Evolutionary conservation across 2,113 vertebrate species (phyloP).

Genomic region (Atractosteus spatula): DNA sequence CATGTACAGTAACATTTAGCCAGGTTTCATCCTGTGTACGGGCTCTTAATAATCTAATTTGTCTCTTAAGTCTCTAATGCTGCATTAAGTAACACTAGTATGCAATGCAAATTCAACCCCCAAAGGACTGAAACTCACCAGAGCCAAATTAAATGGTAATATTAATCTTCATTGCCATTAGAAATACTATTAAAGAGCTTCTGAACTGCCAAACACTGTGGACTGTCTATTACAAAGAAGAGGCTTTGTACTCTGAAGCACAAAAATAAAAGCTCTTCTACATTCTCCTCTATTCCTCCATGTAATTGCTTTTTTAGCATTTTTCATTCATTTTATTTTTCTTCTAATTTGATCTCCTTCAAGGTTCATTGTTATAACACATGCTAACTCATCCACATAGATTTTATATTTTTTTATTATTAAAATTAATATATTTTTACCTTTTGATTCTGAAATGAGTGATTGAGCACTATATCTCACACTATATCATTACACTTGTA

Average conservation of each 20-base stretch:
- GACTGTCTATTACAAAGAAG: neutral
- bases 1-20: too few relatives aligned
- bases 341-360: slow-evolving; percentile 11
- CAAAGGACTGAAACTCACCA: neutral
- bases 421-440: slow-evolving; percentile 34
- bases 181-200: neutral
- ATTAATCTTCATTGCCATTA: neutral
- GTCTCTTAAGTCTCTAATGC: neutral
- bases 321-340: slow-evolving; percentile 4
- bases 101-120: neutral
- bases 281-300: neutral
- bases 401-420: slow-evolving; percentile 19
- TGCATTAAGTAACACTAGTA: neutral
- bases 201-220: neutral
- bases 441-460: slow-evolving; percentile 37
- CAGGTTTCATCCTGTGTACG: neutral
- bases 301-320: neutral
- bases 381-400: slow-evolving; percentile 24
- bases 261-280: neutral
- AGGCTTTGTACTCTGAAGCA: neutral
- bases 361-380: slow-evolving; percentile 4
- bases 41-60: neutral
- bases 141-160: neutral
- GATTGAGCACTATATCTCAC: slow-evolving; percentile 27
- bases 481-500: too few relatives aligned